Base-by-base conservation (phyloP, 2,888 invertebrate genomes). In the Mythimna vitellina region DNA sequence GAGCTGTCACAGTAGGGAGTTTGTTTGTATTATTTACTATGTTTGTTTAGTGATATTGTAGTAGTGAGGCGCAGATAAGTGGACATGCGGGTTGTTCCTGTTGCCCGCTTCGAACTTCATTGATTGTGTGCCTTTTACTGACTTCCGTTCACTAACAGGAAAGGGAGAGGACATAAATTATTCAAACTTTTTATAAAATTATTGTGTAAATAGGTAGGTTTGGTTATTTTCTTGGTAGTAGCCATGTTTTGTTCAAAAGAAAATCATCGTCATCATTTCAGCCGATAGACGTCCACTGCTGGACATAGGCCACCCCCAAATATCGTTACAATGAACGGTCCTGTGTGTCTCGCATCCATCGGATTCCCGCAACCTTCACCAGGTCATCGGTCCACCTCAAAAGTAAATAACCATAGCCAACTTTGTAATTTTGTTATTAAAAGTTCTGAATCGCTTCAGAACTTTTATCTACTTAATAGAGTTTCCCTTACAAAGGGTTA, bases 11-110 rank as follows among this genome's bases (percentile, higher is more conserved):
- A 63, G 70, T 66, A 68, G 42, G 62, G 56, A 77, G 64, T 71
- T 80, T 82, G 81, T 85, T 82, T 75, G 77, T 61, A 71, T 76
- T 78, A 72, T 86, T 76, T 77, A 56, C 66, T 70, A 80, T 80
- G 73, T 85, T 78, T 78, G 65, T 82, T 86, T 80, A 76, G 70
- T 75, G 85, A 81, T 80, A 78, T 76, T 74, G 54, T 61, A 60
- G 53, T 12, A 70, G 62, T 49, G 56, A 68, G 49, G 69, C 74
- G 29, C 22, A 78, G 78, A 80, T 86, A 86, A 85, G 66, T 75
- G 54, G 65, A 1, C 63, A 80, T 84, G 78, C 81, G 78, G 86
- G 78, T 29, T 69, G 69, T 82, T 80, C 80, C 86, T 73, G 81
- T 71, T 58, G 58, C 58, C 73, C 65, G 60, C 65, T 64, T 60